phyloP scores from a whole-genome alignment of 2,797 vertebrate species.

The Schizopygopsis malacanthus region DNA sequence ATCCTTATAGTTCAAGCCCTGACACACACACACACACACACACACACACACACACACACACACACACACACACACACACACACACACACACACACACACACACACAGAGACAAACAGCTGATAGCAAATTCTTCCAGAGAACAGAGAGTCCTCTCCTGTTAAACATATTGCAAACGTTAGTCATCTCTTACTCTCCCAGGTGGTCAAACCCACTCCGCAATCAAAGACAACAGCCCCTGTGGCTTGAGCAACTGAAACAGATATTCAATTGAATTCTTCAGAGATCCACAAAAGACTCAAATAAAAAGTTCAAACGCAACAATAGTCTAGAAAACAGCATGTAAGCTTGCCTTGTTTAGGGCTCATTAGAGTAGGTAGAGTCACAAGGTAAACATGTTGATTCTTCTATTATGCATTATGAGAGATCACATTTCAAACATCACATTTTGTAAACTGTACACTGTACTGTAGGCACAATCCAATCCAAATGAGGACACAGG shows the following conservation, averaged over 20 bases:
- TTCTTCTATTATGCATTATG: background rate
- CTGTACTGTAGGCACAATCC: background rate
- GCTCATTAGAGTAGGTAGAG: background rate
- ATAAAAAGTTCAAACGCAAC: background rate
- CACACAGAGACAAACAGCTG: background rate
- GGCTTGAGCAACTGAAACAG: background rate
- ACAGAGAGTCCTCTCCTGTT: background rate
- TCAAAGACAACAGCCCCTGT: conserved; percentile 19
- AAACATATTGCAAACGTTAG: conserved; percentile 2
- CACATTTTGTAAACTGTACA: no score
- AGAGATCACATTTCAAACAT: conserved; percentile 36
- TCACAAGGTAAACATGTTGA: conserved; percentile 19
- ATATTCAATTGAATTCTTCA: background rate
- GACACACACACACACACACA: background rate
- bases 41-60: background rate
- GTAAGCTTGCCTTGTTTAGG: conserved; percentile 4
- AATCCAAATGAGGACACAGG: background rate
- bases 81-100: background rate
- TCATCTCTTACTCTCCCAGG: conserved; percentile 1
- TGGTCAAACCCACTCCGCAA: conserved; percentile 6
- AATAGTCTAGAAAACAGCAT: conserved; percentile 25
- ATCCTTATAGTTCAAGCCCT: background rate
- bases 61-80: background rate
- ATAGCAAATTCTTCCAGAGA: conserved; percentile 4
- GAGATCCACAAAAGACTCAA: background rate